Evolutionary conservation across 2,888 invertebrate species (phyloP).

Genomic region (Drosophila gaucha): DNA sequence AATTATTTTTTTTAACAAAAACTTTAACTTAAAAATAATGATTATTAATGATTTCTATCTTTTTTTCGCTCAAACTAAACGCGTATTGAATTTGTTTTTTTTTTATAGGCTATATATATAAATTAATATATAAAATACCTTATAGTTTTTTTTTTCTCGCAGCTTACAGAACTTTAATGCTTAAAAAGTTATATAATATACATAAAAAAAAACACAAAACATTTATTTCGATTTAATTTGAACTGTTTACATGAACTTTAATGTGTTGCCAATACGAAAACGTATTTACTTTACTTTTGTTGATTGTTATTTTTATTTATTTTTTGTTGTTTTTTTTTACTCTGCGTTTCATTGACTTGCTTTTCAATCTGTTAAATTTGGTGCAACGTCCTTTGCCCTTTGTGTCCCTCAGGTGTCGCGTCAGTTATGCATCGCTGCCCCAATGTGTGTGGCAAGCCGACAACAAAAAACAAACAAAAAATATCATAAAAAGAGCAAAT

Average conservation of each 20-base stretch:
- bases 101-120: too few relatives aligned
- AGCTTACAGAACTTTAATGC: too few relatives aligned
- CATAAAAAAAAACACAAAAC: too few relatives aligned
- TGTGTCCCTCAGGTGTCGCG: slow-evolving; percentile 42
- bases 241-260: not conserved
- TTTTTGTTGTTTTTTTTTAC: slow-evolving; percentile 10
- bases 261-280: not conserved
- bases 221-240: too few relatives aligned
- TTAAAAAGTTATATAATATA: too few relatives aligned
- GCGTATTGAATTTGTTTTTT: too few relatives aligned
- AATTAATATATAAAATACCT: too few relatives aligned
- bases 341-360: slow-evolving; percentile 38
- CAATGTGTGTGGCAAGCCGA: slow-evolving; percentile 26
- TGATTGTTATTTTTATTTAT: slow-evolving; percentile 1
- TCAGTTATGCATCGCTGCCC: slow-evolving; percentile 46
- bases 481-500: not conserved
- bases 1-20: too few relatives aligned
- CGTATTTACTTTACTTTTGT: not conserved
- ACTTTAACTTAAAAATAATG: too few relatives aligned
- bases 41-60: too few relatives aligned
- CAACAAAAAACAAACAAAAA: slow-evolving; percentile 6
- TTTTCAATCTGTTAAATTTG: slow-evolving; percentile 50
- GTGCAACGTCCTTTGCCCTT: slow-evolving; percentile 14
- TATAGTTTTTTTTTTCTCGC: too few relatives aligned
- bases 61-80: too few relatives aligned